phyloP scores from a whole-genome alignment of 2,797 vertebrate genomes.

The Danio choprae region DNA sequence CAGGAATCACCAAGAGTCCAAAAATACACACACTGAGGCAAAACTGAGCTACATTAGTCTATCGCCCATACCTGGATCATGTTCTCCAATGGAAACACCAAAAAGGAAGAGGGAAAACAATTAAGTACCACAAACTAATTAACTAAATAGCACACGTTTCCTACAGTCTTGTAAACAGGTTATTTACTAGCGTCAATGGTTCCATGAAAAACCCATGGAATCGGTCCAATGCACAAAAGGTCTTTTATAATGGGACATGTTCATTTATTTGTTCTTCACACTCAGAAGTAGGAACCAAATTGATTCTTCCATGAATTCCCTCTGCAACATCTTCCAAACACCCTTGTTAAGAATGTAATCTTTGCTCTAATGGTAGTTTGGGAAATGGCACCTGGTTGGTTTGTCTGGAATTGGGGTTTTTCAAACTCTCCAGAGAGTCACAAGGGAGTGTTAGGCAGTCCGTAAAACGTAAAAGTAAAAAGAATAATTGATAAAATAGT shows the following conservation, averaged over 20 bases:
- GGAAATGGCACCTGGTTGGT: not conserved
- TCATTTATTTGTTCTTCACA: no score
- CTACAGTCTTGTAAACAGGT: not conserved
- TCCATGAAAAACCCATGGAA: no score
- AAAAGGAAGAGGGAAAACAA: slow-evolving; percentile 10
- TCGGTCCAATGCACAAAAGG: no score
- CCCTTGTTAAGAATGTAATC: not conserved
- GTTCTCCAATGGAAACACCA: not conserved
- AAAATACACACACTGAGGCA: slow-evolving; percentile 61
- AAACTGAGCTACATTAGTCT: slow-evolving; percentile 44
- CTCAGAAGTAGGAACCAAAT: no score
- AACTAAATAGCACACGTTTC: not conserved
- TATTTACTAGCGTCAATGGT: no score
- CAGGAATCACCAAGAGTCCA: slow-evolving; percentile 57
- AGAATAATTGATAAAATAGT: no score
- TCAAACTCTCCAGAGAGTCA: no score
- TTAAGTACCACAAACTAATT: slow-evolving; percentile 12
- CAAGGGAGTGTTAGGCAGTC: no score
- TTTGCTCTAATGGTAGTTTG: not conserved
- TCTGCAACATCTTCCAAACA: no score
- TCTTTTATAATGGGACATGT: no score
- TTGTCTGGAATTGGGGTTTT: not conserved
- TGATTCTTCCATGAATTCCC: no score
- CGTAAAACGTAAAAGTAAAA: no score
- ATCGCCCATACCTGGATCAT: slow-evolving; percentile 24